Base-by-base conservation (phyloP, 2,888 invertebrate species). In the Tinea pellionella region DNA sequence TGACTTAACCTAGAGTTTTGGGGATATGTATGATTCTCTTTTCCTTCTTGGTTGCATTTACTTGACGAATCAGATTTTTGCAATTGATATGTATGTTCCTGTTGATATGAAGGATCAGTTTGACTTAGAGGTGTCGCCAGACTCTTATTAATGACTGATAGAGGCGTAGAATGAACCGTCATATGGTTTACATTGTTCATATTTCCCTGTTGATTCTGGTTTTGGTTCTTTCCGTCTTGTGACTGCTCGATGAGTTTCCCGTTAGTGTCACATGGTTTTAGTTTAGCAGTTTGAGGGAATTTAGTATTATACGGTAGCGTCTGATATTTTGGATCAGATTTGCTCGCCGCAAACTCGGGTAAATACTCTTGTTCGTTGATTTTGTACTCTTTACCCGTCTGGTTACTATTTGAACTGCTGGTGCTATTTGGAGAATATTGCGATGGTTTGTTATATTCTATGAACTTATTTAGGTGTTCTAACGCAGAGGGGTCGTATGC, bases 291-390 rank as follows among this genome's bases (percentile, higher is more conserved):
- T 88, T 16, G 92, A 84, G 92, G 91, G 76, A 95, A 94, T 80
- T 95, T 96, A 41, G 94, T 95, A 75, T 93, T 96, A 83, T 95
- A 94, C 67, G 96, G 96, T 80, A 96, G 87, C 29, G 96, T 96
- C 88, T 96, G 96, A 87, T 95, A 96, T 82, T 95, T 97, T 47
- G 93, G 95, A 78, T 96, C 96, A 61, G 93, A 93, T 77, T 96
- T 96, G 70, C 92, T 94, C 24, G 94, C 91, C 62, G 91, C 90
- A 72, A 94, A 94, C 70, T 93, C 91, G 61, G 91, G 89, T 16
- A 90, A 79, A 65, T 87, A 88, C 68, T 90, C 90, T 68, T 87
- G 88, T 68, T 85, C 88, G 65, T 81, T 88, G 66, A 83, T 82
- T 74, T 85, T 88, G 53, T 80, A 68, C 65, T 86, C 87, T 71